Percentiles rank a stretch among this genome's conserved stretches.
Conservation (phyloP, 1,140 invertebrate species). For the Diorhabda sublineata region DNA sequence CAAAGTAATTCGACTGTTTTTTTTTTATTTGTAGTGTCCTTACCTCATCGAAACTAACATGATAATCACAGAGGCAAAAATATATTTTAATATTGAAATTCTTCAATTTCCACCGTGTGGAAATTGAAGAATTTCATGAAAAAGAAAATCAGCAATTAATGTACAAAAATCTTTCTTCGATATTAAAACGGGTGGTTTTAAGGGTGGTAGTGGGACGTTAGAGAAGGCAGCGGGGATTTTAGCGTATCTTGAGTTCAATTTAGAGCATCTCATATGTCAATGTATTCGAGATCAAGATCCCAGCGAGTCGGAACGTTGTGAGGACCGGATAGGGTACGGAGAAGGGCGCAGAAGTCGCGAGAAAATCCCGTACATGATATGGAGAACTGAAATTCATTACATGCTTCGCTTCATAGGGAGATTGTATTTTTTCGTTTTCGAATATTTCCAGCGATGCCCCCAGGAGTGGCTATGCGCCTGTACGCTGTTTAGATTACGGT, state of each 20-base stretch:
- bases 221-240: slow-evolving; percentile 17
- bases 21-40: no score
- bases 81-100: no score
- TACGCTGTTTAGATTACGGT: slow-evolving; percentile 16
- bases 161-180: background rate
- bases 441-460: slow-evolving; percentile 28
- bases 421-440: slow-evolving; percentile 42
- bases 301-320: slow-evolving; percentile 29
- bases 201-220: slow-evolving; percentile 7
- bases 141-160: background rate
- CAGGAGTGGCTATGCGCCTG: background rate
- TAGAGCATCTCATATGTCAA: slow-evolving; percentile 38
- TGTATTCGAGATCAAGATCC: slow-evolving; percentile 26
- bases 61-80: no score
- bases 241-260: slow-evolving; percentile 26
- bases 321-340: slow-evolving; percentile 19
- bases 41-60: no score
- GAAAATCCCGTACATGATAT: slow-evolving; percentile 29
- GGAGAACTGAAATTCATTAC: slow-evolving; percentile 42
- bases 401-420: slow-evolving; percentile 43
- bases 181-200: background rate
- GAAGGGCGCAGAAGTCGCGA: slow-evolving; percentile 18
- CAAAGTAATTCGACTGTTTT: no score
- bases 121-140: no score
- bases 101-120: no score